Evolutionary conservation across 2,797 vertebrate genomes (phyloP).

Genomic region (Triplophysa yarkandensis): DNA sequence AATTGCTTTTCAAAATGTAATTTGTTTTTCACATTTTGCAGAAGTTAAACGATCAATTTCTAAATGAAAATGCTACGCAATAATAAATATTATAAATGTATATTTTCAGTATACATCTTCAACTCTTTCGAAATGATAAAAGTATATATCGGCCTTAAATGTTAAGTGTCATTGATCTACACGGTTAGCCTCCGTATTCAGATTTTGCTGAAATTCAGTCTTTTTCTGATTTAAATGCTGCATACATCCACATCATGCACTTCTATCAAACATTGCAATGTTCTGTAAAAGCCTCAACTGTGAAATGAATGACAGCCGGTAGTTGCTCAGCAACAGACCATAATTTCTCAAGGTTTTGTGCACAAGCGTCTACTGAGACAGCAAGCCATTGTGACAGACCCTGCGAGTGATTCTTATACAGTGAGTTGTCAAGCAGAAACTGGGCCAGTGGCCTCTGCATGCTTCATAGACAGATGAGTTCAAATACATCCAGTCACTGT

Average conservation of each 20-base stretch:
- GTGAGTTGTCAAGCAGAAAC: conserved; percentile 52
- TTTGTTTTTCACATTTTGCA: no score
- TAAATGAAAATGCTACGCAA: no score
- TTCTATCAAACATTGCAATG: conserved; percentile 34
- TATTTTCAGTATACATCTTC: no score
- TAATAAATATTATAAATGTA: no score
- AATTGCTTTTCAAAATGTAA: no score
- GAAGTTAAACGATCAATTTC: no score
- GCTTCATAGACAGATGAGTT: conserved; percentile 26
- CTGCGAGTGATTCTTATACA: conserved; percentile 49
- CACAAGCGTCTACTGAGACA: conserved; percentile 45
- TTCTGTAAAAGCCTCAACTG: conserved; percentile 29
- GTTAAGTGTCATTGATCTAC: no score
- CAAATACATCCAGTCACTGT: conserved; percentile 44
- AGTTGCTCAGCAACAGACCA: conserved; percentile 59
- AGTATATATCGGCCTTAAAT: no score
- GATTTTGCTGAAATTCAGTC: background rate
- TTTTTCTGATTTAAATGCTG: background rate
- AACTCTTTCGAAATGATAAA: no score
- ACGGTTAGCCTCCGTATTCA: background rate
- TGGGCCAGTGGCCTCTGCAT: conserved; percentile 48
- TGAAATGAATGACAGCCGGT: conserved; percentile 40
- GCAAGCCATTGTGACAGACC: conserved; percentile 51
- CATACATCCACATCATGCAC: conserved; percentile 25
- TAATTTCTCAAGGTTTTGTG: conserved; percentile 47